phyloP scores from a whole-genome alignment of 2,888 invertebrate species.

The Trichogramma evanescens region DNA sequence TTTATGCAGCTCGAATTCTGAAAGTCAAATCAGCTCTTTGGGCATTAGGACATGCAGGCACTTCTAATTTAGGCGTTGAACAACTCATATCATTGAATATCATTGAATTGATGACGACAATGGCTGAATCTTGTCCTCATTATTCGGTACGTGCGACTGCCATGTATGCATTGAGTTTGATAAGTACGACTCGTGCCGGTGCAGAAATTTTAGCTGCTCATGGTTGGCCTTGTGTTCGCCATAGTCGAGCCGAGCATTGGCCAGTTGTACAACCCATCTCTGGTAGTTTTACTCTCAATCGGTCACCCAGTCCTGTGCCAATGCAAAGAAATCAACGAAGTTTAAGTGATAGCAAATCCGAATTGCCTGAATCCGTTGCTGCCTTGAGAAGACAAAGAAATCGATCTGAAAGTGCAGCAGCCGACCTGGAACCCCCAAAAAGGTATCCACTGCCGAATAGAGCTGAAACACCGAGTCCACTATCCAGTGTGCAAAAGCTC shows the following conservation, averaged over 20 bases:
- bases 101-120: conserved; percentile 51
- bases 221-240: conserved; percentile 42
- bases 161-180: conserved; percentile 78
- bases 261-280: conserved; percentile 34
- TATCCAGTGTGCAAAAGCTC: conserved; percentile 76
- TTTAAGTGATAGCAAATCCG: conserved; percentile 42
- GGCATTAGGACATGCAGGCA: conserved; percentile 79
- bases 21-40: conserved; percentile 83
- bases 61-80: conserved; percentile 68
- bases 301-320: conserved; percentile 34
- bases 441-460: conserved; percentile 51
- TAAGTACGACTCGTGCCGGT: conserved; percentile 77
- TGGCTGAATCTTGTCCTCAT: conserved; percentile 75
- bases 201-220: conserved; percentile 60
- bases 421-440: conserved; percentile 38
- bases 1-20: conserved; percentile 49
- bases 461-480: conserved; percentile 76
- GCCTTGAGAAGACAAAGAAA: conserved; percentile 37
- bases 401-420: conserved; percentile 45
- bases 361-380: conserved; percentile 33
- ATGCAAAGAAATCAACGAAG: conserved; percentile 39
- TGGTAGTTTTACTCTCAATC: conserved; percentile 19
- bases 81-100: conserved; percentile 58
- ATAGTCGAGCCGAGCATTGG: conserved; percentile 41
- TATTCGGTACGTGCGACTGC: conserved; percentile 86